Evolutionary conservation across 1,140 invertebrate genomes (phyloP).

Genomic region (Bombus consobrinus): DNA sequence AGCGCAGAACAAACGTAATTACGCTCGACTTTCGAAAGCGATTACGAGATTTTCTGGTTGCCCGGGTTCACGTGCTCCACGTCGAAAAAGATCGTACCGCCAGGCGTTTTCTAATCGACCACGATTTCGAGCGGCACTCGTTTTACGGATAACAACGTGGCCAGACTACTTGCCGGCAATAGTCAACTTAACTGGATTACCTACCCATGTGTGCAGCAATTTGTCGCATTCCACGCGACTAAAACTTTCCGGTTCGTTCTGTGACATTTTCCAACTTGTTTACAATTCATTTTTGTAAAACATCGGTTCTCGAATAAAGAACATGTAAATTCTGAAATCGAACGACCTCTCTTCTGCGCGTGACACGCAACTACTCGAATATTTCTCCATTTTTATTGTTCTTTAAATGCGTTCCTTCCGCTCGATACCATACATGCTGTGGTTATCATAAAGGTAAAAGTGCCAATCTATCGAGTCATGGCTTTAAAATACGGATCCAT

Average conservation of each 20-base stretch:
- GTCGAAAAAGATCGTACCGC: slow-evolving; percentile 6
- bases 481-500: slow-evolving; percentile 45
- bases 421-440: neutral
- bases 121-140: neutral
- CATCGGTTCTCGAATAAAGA: neutral
- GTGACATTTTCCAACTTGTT: neutral
- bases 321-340: neutral
- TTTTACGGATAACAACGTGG: slow-evolving; percentile 16
- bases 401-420: neutral
- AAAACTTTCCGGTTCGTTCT: neutral
- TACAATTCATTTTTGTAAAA: neutral
- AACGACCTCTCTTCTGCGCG: too few relatives aligned
- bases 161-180: neutral
- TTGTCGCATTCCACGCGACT: slow-evolving; percentile 10
- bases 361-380: neutral
- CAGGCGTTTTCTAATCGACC: slow-evolving; percentile 9
- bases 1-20: slow-evolving; percentile 67
- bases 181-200: slow-evolving; percentile 24
- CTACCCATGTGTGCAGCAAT: neutral
- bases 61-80: slow-evolving; percentile 12
- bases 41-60: slow-evolving; percentile 60
- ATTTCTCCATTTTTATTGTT: neutral
- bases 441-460: slow-evolving; percentile 9
- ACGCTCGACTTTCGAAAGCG: slow-evolving; percentile 56
- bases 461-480: slow-evolving; percentile 5